Percentiles rank a stretch among this genome's conserved stretches.
phyloP scores from a whole-genome alignment of 2,113 vertebrate genomes.

The Phaethon lepturus region DNA sequence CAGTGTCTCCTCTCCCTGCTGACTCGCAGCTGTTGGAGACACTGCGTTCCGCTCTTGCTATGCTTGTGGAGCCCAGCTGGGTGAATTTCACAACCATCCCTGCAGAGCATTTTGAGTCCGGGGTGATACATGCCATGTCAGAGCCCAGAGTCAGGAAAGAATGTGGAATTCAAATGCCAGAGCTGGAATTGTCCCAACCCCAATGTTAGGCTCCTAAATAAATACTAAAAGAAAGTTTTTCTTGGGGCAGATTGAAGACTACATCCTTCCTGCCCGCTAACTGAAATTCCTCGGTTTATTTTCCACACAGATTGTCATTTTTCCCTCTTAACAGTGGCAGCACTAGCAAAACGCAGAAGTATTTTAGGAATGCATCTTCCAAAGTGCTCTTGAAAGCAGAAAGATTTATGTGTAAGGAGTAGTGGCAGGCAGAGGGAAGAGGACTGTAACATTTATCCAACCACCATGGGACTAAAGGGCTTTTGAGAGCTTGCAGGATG shows the following conservation, averaged over 20 bases:
- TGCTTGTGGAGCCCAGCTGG: neutral
- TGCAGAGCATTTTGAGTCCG: neutral
- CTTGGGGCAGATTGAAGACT: neutral
- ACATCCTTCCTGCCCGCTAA: neutral
- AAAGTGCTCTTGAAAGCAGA: conserved; percentile 8
- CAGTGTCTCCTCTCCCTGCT: conserved; percentile 6
- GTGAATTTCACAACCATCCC: neutral
- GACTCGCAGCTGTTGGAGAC: conserved; percentile 23
- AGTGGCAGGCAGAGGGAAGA: neutral
- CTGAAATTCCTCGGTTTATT: conserved; percentile 10
- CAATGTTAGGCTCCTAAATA: neutral
- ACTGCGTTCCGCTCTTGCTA: neutral
- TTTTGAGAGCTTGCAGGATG: neutral
- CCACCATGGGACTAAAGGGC: neutral
- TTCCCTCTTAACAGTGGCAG: neutral
- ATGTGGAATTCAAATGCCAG: neutral
- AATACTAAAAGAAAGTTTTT: neutral
- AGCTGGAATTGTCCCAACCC: neutral
- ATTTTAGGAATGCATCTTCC: conserved; percentile 42
- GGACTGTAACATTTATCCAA: conserved; percentile 10
- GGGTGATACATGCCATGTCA: neutral
- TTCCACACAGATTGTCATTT: neutral
- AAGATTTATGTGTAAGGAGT: neutral
- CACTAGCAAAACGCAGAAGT: neutral
- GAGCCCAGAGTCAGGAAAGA: neutral